Conservation (phyloP, 2,113 vertebrate genomes). For the Chaetura pelagica region DNA sequence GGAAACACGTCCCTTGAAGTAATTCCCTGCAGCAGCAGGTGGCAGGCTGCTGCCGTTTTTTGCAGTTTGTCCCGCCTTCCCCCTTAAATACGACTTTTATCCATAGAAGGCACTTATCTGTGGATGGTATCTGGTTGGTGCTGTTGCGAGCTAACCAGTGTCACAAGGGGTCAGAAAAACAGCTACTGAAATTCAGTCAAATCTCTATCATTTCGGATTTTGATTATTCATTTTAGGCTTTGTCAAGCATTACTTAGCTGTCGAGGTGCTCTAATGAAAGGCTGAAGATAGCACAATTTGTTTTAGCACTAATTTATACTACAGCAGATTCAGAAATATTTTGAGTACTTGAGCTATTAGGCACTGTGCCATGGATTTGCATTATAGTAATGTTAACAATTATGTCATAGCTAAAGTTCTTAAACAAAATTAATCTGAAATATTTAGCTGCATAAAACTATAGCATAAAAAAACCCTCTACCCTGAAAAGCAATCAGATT, state of each 20-base stretch:
- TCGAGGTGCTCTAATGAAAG: background rate
- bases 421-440: background rate
- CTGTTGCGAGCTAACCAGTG: background rate
- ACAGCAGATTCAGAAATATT: background rate
- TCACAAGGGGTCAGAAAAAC: background rate
- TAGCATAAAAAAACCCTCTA: background rate
- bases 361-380: background rate
- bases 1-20: background rate
- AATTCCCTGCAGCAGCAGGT: constrained; percentile 45
- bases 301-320: background rate
- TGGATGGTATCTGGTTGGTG: background rate
- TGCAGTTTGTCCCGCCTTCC: background rate
- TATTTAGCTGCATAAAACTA: background rate
- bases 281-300: background rate
- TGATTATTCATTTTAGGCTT: background rate
- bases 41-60: constrained; percentile 52
- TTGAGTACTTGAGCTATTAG: background rate
- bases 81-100: background rate
- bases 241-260: background rate
- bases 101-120: background rate
- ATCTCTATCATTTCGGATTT: background rate
- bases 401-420: background rate
- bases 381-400: background rate
- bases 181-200: background rate
- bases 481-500: background rate